A percentile compares a stretch with the other conserved stretches of the same genome.
These are phyloP conservation scores for Tor tambroides DNA, from an alignment of 2,113 vertebrate genomes.

Conservation along the genomic window DNA sequence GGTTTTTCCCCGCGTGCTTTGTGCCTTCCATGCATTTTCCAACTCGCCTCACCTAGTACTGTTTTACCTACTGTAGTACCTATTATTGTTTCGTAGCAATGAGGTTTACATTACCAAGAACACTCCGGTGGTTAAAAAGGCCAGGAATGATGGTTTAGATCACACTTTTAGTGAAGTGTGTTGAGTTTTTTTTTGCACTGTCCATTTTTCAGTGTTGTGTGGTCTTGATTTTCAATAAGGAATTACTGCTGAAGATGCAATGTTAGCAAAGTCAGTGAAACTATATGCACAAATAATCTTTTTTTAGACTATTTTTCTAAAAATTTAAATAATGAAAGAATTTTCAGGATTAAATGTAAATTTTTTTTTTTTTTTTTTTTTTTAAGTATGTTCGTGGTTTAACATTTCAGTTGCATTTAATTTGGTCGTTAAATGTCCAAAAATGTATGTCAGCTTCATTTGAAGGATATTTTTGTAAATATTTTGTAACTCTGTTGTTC, in stretches of 20 bases:
- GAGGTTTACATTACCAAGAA: slow-evolving; percentile 14
- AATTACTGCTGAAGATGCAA: background rate
- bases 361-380: background rate
- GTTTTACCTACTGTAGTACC: background rate
- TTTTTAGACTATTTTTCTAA: slow-evolving; percentile 1
- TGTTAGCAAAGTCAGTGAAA: background rate
- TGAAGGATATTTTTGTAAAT: background rate
- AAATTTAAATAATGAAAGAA: background rate
- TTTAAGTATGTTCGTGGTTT: background rate
- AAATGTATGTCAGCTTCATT: background rate
- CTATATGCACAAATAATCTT: too few species aligned
- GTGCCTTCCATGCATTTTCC: slow-evolving; percentile 55
- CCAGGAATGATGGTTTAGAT: slow-evolving; percentile 26
- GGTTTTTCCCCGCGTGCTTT: background rate
- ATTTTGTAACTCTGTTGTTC: background rate
- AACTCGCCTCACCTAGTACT: background rate
- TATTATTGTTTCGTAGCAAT: background rate
- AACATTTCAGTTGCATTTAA: background rate
- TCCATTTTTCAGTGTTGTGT: background rate
- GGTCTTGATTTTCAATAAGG: background rate
- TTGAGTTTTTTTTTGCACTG: background rate
- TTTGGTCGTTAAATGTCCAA: background rate
- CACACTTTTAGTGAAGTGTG: slow-evolving; percentile 47
- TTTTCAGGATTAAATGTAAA: background rate
- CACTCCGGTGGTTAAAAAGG: background rate